Percentiles rank a stretch among this genome's conserved stretches.
These are phyloP conservation scores for Onchidella celtica DNA, from an alignment of 2,888 invertebrate genomes.

Conservation along the genomic window DNA sequence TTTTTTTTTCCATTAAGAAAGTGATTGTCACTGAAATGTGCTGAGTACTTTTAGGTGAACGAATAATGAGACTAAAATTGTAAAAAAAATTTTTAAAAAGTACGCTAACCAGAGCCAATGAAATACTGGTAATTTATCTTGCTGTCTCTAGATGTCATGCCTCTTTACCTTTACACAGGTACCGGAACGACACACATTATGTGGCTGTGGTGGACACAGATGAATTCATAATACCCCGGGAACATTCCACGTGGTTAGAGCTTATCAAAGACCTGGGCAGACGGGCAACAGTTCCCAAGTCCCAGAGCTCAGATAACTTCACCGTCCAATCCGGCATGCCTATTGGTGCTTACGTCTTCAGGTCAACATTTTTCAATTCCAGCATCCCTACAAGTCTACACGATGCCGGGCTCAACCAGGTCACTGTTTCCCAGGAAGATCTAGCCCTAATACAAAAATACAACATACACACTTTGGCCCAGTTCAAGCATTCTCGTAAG, in stretches of 20 bases:
- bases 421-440: not conserved
- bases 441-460: not conserved
- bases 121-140: no score
- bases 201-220: conserved; percentile 8
- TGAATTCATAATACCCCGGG: not conserved
- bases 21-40: no score
- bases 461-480: not conserved
- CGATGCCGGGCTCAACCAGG: not conserved
- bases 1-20: no score
- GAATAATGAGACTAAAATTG: no score
- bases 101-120: no score
- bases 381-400: not conserved
- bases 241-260: not conserved
- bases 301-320: not conserved
- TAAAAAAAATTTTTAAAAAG: no score
- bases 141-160: no score
- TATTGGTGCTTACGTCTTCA: not conserved
- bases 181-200: not conserved
- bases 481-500: not conserved
- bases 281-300: not conserved
- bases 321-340: not conserved
- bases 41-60: no score
- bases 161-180: no score
- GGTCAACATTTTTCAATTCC: not conserved
- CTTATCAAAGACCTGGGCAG: not conserved